These are phyloP conservation scores for Palythoa heliodiscus DNA, from an alignment of 92 coral and sea anemone species.

Conservation along the genomic window DNA sequence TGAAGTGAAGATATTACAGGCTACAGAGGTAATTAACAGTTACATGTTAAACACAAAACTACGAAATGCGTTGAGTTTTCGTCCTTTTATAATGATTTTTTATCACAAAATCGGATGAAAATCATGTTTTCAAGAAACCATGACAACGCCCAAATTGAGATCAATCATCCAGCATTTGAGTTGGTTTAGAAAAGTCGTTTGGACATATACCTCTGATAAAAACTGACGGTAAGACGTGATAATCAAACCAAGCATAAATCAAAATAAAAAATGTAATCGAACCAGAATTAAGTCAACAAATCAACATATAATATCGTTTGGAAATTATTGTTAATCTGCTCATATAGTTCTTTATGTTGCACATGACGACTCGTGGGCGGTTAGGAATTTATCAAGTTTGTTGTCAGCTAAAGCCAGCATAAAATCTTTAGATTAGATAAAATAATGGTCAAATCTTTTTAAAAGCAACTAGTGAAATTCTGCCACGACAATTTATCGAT, in stretches of 20 bases:
- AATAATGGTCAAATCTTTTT: too few species aligned
- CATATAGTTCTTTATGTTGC: background rate
- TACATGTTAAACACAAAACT: background rate
- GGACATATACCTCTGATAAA: constrained; percentile 12
- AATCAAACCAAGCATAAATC: constrained; percentile 19
- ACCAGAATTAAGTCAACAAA: constrained; percentile 10
- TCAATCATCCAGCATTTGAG: constrained; percentile 13
- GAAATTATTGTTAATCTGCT: constrained; percentile 23
- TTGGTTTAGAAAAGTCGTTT: background rate
- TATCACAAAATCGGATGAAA: constrained; percentile 39
- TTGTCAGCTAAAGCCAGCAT: constrained; percentile 1
- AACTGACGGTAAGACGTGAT: background rate
- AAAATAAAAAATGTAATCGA: constrained; percentile 6
- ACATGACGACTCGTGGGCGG: background rate
- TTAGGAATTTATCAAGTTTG: background rate
- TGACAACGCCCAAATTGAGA: constrained; percentile 21
- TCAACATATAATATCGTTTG: constrained; percentile 1
- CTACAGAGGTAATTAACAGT: background rate
- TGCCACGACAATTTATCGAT: constrained; percentile 28
- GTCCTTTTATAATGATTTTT: constrained; percentile 17
- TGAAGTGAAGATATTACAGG: background rate
- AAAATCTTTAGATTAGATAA: background rate
- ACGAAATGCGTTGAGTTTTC: background rate
- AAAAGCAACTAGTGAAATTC: too few species aligned
- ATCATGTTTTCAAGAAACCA: constrained; percentile 19